Conservation (phyloP, 2,888 invertebrate genomes). For the Gandaritis pyraliata region DNA sequence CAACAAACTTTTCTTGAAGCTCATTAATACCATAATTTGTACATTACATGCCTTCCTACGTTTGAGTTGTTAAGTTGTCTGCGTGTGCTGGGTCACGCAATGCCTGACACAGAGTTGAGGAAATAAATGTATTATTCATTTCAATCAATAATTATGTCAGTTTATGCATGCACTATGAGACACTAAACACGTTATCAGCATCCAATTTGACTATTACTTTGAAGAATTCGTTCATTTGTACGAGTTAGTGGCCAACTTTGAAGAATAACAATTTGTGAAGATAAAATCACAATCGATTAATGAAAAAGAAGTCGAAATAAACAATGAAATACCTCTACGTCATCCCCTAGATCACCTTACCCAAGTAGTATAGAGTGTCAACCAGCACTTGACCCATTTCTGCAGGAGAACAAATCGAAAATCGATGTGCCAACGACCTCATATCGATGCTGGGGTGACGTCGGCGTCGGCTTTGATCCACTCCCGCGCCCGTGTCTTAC, state of each 20-base stretch:
- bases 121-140: slow-evolving; percentile 26
- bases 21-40: slow-evolving; percentile 43
- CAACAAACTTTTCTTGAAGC: slow-evolving; percentile 40
- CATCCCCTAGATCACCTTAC: slow-evolving; percentile 18
- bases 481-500: slow-evolving; percentile 60
- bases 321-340: slow-evolving; percentile 39
- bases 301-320: background rate
- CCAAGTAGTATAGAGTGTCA: slow-evolving; percentile 45
- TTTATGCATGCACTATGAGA: slow-evolving; percentile 6
- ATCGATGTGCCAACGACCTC: slow-evolving; percentile 75
- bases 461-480: slow-evolving; percentile 35
- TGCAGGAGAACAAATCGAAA: slow-evolving; percentile 79
- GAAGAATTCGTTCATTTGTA: too few relatives aligned
- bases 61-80: slow-evolving; percentile 37
- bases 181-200: slow-evolving; percentile 2
- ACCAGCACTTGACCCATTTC: slow-evolving; percentile 79
- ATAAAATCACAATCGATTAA: too few relatives aligned
- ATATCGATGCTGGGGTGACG: slow-evolving; percentile 46
- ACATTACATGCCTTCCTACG: slow-evolving; percentile 33
- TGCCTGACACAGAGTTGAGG: slow-evolving; percentile 23
- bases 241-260: too few relatives aligned
- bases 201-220: too few relatives aligned
- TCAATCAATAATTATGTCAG: slow-evolving; percentile 21
- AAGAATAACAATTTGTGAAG: too few relatives aligned
- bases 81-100: slow-evolving; percentile 39